Evolutionary conservation across 2,888 invertebrate species (phyloP).

Genomic region (Diabrotica balteata): DNA sequence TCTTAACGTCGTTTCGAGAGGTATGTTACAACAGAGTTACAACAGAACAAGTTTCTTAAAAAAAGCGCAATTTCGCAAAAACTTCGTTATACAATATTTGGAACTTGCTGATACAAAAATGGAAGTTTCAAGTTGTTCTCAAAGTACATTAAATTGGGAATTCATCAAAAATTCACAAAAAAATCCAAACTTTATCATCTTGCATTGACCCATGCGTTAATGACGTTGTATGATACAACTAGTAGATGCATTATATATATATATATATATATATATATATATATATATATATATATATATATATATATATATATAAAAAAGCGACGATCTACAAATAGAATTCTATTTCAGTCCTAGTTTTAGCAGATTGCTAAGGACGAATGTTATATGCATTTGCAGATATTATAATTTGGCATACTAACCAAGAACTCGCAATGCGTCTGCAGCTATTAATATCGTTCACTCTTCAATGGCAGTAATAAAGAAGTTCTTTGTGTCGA

Average conservation of each 20-base stretch:
- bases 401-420: slow-evolving; percentile 30
- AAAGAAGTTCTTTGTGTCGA: slow-evolving; percentile 47
- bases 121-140: slow-evolving; percentile 98
- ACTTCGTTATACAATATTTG: slow-evolving; percentile 97
- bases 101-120: slow-evolving; percentile 98
- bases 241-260: too few relatives aligned
- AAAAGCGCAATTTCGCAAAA: slow-evolving; percentile 88
- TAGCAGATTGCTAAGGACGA: not conserved
- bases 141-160: slow-evolving; percentile 96
- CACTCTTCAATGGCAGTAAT: slow-evolving; percentile 42
- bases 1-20: slow-evolving; percentile 93
- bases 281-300: too few relatives aligned
- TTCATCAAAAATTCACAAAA: slow-evolving; percentile 96
- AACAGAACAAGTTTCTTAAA: slow-evolving; percentile 87
- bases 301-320: too few relatives aligned
- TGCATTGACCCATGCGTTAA: too few relatives aligned
- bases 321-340: slow-evolving; percentile 7
- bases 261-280: too few relatives aligned
- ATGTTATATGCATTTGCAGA: slow-evolving; percentile 2
- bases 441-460: slow-evolving; percentile 50
- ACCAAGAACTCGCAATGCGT: slow-evolving; percentile 21
- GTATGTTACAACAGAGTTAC: slow-evolving; percentile 93
- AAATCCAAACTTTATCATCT: slow-evolving; percentile 75
- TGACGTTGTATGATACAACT: too few relatives aligned
- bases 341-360: slow-evolving; percentile 4